These are phyloP conservation scores for Artibeus lituratus DNA, from an alignment of 2,797 vertebrate genomes.

Conservation along the genomic window DNA sequence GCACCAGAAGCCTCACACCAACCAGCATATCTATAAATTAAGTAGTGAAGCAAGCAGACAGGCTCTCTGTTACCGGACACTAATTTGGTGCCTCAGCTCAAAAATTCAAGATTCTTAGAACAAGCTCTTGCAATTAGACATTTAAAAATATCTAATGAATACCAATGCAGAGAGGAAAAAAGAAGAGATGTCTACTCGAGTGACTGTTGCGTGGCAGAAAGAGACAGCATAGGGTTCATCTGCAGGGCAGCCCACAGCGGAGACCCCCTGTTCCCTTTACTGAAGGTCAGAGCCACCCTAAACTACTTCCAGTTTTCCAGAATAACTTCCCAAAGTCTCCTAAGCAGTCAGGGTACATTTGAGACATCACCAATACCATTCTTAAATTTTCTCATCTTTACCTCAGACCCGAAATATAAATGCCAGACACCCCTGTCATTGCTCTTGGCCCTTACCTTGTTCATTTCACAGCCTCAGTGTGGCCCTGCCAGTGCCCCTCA, in stretches of 20 bases:
- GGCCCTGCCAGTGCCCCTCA: not conserved
- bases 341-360: not conserved
- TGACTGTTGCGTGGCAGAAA: not conserved
- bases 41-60: constrained; percentile 39
- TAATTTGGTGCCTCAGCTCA: constrained; percentile 25
- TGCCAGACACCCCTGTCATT: not conserved
- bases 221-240: not conserved
- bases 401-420: not conserved
- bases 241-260: not conserved
- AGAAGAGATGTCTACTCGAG: not conserved
- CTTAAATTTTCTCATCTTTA: not conserved
- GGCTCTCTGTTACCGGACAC: constrained; percentile 6
- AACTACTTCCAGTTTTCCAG: not conserved
- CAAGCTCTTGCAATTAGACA: constrained; percentile 41
- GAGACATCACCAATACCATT: not conserved
- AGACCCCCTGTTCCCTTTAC: not conserved
- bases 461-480: not conserved
- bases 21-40: constrained; percentile 54
- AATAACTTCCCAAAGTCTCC: not conserved
- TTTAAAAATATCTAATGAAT: constrained; percentile 49
- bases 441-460: not conserved
- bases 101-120: constrained; percentile 52
- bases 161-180: not conserved
- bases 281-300: not conserved
- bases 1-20: constrained; percentile 32